Evolutionary conservation across 64 coral and sea anemone genomes (phyloP), one percentile per base, ranked within the genome.

Genomic region (Stichodactyla mertensii): DNA sequence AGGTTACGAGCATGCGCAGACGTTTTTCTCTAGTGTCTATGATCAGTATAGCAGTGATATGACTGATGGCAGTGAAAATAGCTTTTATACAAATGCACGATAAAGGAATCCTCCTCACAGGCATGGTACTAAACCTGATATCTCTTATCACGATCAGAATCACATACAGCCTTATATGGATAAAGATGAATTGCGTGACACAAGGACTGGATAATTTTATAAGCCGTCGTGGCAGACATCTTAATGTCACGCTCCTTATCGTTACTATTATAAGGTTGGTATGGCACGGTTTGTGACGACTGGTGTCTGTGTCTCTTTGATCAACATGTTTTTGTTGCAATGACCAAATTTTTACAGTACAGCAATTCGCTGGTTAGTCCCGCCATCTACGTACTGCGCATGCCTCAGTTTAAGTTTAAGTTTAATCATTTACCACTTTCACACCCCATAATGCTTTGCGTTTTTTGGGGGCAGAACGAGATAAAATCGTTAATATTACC

Each of bases 331-430:
- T 26, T 87, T 54, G 11, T 87, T 0, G 54, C 52, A 26, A 54
- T 22, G 15, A 20, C 67, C 0, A 87, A 70, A 22, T 77, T 87
- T 22, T 54, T 87, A 16, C 61, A 87, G 28, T 87, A 70, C 52
- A 66, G 86, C 6, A 87, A 87, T 15, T 87, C 66, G 15, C 66
- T 87, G 6, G 64, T 77, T 13, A 87, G 77, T 77, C 86, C 86
- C 52, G 13, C 77, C 66, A 55, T 87, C 61, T 87, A 87, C 16
- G 31, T 52, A 57, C 67, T 87, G 12, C 60, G 86, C 27, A 87
- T 87, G 86, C 51, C 86, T 14, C 56, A 85, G 24, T 85, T 59
- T 13, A 84, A 56, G 52, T n/a, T n/a, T n/a, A n/a, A n/a, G n/a
- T n/a, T n/a, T n/a, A n/a, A n/a, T n/a, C n/a, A n/a, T 51, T 58